Conservation (phyloP, 2,888 invertebrate genomes). For the Desoria tigrina region DNA sequence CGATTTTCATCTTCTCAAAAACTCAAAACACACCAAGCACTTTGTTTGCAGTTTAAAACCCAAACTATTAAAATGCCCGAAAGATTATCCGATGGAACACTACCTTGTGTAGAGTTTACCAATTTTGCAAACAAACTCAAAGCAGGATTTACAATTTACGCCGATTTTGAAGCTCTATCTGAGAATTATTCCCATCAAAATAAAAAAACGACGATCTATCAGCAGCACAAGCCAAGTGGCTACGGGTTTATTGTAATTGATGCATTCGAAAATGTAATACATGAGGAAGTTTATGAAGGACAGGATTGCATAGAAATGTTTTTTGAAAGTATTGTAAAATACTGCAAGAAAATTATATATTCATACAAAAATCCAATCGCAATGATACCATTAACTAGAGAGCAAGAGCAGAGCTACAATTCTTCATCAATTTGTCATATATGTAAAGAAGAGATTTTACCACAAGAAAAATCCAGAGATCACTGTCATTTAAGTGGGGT, state of each 20-base stretch:
- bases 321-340: not conserved
- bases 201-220: not conserved
- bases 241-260: slow-evolving; percentile 8
- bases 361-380: not conserved
- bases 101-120: not conserved
- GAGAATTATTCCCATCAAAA: not conserved
- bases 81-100: too few species aligned
- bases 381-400: slow-evolving; percentile 4
- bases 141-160: slow-evolving; percentile 6
- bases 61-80: slow-evolving; percentile 1
- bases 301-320: slow-evolving; percentile 9
- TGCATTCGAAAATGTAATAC: not conserved
- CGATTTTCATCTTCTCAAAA: not conserved
- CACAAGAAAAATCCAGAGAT: slow-evolving; percentile 11
- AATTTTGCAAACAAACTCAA: not conserved
- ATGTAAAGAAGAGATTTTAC: not conserved
- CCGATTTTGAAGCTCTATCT: slow-evolving; percentile 9
- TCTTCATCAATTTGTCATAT: slow-evolving; percentile 5
- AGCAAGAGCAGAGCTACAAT: not conserved
- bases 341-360: not conserved
- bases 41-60: slow-evolving; percentile 7
- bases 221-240: slow-evolving; percentile 16
- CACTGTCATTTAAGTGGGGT: slow-evolving; percentile 16
- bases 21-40: not conserved
- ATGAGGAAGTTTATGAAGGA: not conserved